Evolutionary conservation across 1,140 invertebrate genomes (phyloP).

Genomic region (Vanessa atalanta): DNA sequence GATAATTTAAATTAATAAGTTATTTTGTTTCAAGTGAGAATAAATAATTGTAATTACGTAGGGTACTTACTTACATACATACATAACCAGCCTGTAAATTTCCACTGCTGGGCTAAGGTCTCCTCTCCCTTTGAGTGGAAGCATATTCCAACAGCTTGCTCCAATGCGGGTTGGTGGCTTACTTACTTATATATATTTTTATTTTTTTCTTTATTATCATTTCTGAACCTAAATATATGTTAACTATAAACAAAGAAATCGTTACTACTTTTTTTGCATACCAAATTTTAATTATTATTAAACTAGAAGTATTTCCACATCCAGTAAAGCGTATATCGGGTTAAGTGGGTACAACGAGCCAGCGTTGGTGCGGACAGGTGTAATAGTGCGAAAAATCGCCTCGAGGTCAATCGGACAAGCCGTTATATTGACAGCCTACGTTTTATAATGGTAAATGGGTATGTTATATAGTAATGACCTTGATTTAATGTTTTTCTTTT

Average conservation of each 20-base stretch:
- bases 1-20: too few species aligned
- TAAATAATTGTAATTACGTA: too few species aligned
- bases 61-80: too few species aligned
- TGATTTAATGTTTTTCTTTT: background rate
- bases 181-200: too few species aligned
- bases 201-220: too few species aligned
- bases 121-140: too few species aligned
- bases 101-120: too few species aligned
- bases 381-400: conserved; percentile 45
- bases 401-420: conserved; percentile 34
- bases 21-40: too few species aligned
- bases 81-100: too few species aligned
- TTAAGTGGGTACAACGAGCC: conserved; percentile 29
- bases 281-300: background rate
- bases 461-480: background rate
- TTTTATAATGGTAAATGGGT: conserved; percentile 4
- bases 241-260: background rate
- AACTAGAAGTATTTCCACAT: conserved; percentile 15
- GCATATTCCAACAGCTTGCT: too few species aligned
- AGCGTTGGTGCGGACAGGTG: conserved; percentile 43
- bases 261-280: background rate
- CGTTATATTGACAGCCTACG: conserved; percentile 24
- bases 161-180: too few species aligned
- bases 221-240: too few species aligned
- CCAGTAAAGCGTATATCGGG: conserved; percentile 15